Conservation (phyloP, 2,113 vertebrate species). For the Eonycteris spelaea region DNA sequence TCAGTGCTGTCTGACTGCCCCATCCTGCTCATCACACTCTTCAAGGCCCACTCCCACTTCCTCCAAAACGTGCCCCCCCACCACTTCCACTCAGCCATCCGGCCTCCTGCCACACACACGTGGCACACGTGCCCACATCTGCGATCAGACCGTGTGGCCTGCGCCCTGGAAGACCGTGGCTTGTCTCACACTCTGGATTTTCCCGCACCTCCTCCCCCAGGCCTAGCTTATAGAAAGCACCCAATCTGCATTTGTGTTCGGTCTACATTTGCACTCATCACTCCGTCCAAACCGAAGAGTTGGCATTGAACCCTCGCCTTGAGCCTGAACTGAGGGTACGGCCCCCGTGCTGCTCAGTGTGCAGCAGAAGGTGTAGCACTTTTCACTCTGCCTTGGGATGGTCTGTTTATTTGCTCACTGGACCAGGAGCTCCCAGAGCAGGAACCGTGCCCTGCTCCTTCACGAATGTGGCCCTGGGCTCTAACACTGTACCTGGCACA, state of each 20-base stretch:
- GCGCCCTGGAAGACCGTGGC: neutral
- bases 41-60: neutral
- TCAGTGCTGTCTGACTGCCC: neutral
- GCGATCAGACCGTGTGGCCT: neutral
- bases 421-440: neutral
- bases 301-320: neutral
- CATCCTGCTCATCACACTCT: neutral
- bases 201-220: neutral
- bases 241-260: neutral
- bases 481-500: fast-evolving
- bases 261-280: neutral
- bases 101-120: neutral
- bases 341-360: neutral
- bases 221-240: neutral
- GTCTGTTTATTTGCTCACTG: neutral
- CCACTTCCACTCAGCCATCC: neutral
- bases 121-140: neutral
- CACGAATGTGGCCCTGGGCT: neutral
- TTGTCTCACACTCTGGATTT: neutral
- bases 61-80: neutral
- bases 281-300: neutral
- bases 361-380: neutral
- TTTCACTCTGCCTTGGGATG: neutral
- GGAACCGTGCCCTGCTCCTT: neutral
- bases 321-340: neutral